These are phyloP conservation scores for Hypomecis punctinalis DNA, from an alignment of 2,888 invertebrate species.

Conservation along the genomic window DNA sequence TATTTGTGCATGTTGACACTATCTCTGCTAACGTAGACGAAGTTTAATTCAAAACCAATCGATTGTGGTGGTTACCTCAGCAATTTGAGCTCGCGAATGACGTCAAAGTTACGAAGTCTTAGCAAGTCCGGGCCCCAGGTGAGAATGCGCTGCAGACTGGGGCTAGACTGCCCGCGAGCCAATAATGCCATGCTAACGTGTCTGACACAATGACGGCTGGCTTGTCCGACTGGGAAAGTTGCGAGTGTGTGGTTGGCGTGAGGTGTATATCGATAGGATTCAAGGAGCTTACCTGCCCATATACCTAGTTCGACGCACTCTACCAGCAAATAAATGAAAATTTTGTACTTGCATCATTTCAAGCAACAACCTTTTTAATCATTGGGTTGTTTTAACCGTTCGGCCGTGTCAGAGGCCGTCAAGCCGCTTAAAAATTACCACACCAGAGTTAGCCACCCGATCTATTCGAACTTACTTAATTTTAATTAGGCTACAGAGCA, in stretches of 20 bases:
- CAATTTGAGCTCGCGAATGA: conserved; percentile 66
- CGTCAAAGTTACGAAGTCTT: conserved; percentile 83
- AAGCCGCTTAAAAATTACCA: too few species aligned
- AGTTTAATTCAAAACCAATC: conserved; percentile 60
- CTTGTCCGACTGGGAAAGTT: conserved; percentile 40
- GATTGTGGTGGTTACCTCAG: conserved; percentile 67
- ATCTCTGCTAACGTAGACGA: conserved; percentile 40
- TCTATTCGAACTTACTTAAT: too few species aligned
- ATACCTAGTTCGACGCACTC: too few species aligned
- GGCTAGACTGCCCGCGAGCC: conserved; percentile 80
- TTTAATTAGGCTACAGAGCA: too few species aligned
- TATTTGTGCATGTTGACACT: background rate
- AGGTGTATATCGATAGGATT: conserved; percentile 10
- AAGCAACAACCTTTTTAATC: too few species aligned
- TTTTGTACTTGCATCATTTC: too few species aligned
- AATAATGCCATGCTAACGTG: conserved; percentile 69
- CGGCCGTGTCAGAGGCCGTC: too few species aligned
- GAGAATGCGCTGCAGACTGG: conserved; percentile 83
- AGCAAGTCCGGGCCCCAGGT: conserved; percentile 80
- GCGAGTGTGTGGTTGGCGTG: conserved; percentile 33
- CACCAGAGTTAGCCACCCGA: too few species aligned
- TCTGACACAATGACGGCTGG: conserved; percentile 45
- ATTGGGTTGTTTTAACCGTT: too few species aligned
- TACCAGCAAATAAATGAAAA: background rate
- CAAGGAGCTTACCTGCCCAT: background rate